Evolutionary conservation across 1,140 invertebrate genomes (phyloP), one percentile per base, ranked within the genome.

Genomic region (Pinna nobilis): DNA sequence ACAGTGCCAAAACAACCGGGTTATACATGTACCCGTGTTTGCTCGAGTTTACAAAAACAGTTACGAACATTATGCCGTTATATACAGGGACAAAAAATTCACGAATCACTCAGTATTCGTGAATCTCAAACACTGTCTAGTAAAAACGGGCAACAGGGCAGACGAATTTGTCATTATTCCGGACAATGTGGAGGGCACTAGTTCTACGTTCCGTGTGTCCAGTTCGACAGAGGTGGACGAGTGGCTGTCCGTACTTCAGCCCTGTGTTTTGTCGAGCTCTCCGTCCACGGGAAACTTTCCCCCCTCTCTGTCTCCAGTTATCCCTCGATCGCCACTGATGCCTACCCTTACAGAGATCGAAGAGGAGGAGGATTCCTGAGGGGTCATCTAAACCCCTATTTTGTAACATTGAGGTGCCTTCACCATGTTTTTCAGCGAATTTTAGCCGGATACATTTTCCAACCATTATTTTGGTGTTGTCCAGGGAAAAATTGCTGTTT

Each of bases 31-130:
- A 37, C 69, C 69, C 1, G 69, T 71, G 18, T 57, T 53, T 35
- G 41, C 65, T 2, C 15, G 32, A 32, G 60, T 71, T 13, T 71
- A 71, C 37, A 64, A 30, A 47, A 71, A 64, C 37, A 44, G 50
- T 30, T 71, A 55, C 4, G 69, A 71, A 55, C 69, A 71, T 71
- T 71, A 71, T 18, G 69, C 69, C 0, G 60, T 71, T 1, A 33
- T 71, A 15, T 63, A 53, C 18, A 65, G 49, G 44, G 51, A 63
- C 20, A 32, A 55, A 3, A 63, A 63, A 55, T 33, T 55, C 15
- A 55, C 69, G 1, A 57, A 51, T 41, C 15, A 55, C 1, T 9
- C 49, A 0, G 44, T 71, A 13, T 71, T 59, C 3, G 28, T 69
- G 0, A 69, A 57, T n/a, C 35, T 47, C 20, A 69, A 69, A 55